These are phyloP conservation scores for Parazoanthus darwini DNA, from an alignment of 92 coral and sea anemone species.

Conservation along the genomic window DNA sequence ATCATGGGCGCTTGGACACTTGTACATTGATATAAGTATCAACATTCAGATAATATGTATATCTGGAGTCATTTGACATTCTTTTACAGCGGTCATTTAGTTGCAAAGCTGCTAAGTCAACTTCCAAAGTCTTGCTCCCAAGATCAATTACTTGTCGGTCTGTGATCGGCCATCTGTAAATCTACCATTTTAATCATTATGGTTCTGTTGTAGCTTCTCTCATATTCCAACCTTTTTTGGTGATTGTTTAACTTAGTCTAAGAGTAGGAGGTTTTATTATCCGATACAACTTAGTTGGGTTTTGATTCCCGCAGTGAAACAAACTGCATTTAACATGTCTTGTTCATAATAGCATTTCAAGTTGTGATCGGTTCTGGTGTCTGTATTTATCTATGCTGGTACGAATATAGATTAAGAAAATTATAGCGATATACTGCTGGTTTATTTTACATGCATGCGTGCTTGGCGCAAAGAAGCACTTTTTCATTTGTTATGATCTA, in stretches of 20 bases:
- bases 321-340: background rate
- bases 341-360: background rate
- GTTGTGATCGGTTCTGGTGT: background rate
- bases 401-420: background rate
- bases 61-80: conserved; percentile 13
- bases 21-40: background rate
- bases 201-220: no score
- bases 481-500: no score
- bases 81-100: background rate
- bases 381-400: background rate
- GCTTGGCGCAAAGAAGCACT: background rate
- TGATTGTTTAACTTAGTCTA: background rate
- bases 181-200: no score
- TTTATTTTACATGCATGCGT: background rate
- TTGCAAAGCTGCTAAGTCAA: no score
- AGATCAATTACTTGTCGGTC: background rate
- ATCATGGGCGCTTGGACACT: background rate
- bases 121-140: no score
- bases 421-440: no score
- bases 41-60: background rate
- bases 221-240: background rate
- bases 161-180: no score
- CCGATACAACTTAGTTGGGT: background rate
- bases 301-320: background rate
- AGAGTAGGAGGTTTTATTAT: background rate